These are phyloP conservation scores for Calyptommatus sinebrachiatus DNA, from an alignment of 2,113 vertebrate genomes.

Conservation along the genomic window DNA sequence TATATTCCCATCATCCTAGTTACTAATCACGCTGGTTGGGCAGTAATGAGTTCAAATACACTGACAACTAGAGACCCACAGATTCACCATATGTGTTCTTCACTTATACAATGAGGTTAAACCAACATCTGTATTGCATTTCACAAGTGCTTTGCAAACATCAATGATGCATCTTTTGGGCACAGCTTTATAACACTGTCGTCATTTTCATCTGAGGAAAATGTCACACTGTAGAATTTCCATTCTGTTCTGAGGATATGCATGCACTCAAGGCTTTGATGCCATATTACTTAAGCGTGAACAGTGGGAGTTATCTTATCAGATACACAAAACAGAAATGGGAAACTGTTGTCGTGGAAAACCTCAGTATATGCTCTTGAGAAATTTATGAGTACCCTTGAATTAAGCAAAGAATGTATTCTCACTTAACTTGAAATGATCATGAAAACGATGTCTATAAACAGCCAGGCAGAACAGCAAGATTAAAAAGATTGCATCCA, in stretches of 20 bases:
- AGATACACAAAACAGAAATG: slow-evolving; percentile 27
- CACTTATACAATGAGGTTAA: too few relatives aligned
- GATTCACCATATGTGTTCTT: too few relatives aligned
- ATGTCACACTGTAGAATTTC: background rate
- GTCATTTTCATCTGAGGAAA: background rate
- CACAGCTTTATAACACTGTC: background rate
- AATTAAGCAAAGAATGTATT: slow-evolving; percentile 33
- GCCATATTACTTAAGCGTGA: background rate
- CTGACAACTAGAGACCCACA: too few relatives aligned
- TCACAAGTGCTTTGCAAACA: background rate
- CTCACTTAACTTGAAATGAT: slow-evolving; percentile 47
- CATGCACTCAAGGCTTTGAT: background rate
- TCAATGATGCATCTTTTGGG: background rate
- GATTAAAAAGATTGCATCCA: slow-evolving; percentile 39
- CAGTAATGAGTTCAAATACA: too few relatives aligned
- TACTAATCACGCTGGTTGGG: too few relatives aligned
- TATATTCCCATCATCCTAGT: too few relatives aligned
- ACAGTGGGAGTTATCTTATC: slow-evolving; percentile 30
- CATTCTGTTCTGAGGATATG: background rate
- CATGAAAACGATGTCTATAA: slow-evolving; percentile 39
- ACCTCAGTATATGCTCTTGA: slow-evolving; percentile 4
- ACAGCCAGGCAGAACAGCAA: slow-evolving; percentile 17
- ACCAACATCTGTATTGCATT: background rate
- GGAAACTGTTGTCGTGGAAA: background rate
- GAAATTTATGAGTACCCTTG: slow-evolving; percentile 19